These are phyloP conservation scores for Oenanthe melanoleuca DNA, from an alignment of 2,113 vertebrate genomes.

Conservation along the genomic window DNA sequence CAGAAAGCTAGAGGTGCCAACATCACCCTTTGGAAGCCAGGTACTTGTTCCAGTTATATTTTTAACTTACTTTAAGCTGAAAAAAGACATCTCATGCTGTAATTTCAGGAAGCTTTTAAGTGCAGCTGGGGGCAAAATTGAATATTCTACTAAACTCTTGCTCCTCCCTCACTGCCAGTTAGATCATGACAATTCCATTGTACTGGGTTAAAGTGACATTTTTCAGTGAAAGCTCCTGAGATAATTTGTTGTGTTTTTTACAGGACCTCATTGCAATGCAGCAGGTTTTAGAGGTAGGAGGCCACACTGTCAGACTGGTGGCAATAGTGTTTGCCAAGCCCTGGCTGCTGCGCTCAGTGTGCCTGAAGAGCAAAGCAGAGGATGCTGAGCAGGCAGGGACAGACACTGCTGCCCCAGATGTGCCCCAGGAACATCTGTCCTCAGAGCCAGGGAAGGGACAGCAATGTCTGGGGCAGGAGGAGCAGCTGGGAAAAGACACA, in stretches of 20 bases:
- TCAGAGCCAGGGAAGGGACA: not conserved
- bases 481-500: not conserved
- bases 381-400: not conserved
- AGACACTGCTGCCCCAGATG: not conserved
- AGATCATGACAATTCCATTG: not conserved
- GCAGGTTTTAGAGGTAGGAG: conserved; percentile 82
- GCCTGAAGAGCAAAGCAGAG: conserved; percentile 12
- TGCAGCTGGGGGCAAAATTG: not conserved
- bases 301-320: conserved; percentile 74
- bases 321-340: conserved; percentile 69
- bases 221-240: not conserved
- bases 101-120: not conserved
- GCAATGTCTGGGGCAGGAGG: not conserved
- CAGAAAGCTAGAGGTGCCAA: not conserved
- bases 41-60: not conserved
- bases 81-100: not conserved
- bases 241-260: not conserved
- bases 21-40: not conserved
- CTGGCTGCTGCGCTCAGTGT: conserved; percentile 79
- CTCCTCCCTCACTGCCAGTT: not conserved
- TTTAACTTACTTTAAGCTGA: not conserved
- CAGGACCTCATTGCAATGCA: conserved; percentile 78
- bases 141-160: not conserved
- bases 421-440: not conserved
- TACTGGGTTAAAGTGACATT: not conserved